Evolutionary conservation across 2,888 invertebrate species (phyloP).

Genomic region (Luffia ferchaultella): DNA sequence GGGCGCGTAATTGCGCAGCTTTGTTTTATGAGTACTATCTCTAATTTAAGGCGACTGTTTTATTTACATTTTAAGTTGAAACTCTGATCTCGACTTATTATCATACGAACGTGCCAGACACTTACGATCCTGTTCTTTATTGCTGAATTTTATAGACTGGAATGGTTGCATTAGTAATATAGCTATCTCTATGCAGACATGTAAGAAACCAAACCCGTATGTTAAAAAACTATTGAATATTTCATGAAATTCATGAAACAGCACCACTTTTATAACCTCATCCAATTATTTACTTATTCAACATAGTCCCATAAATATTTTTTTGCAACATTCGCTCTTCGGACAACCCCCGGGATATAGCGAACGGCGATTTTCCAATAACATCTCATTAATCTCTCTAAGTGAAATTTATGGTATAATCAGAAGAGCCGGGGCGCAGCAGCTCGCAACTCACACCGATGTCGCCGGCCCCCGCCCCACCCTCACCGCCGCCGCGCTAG

Average conservation of each 20-base stretch:
- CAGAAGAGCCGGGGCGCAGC: conserved; percentile 37
- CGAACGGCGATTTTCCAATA: conserved; percentile 46
- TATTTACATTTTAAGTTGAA: neutral
- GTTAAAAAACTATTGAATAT: too few relatives aligned
- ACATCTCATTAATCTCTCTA: conserved; percentile 56
- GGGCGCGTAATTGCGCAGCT: conserved; percentile 43
- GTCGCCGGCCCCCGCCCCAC: conserved; percentile 24
- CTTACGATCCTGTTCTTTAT: neutral
- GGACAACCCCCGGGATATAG: neutral
- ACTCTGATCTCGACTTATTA: neutral
- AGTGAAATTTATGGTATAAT: conserved; percentile 64
- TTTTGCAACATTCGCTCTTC: too few relatives aligned
- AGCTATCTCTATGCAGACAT: too few relatives aligned
- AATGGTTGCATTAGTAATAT: neutral
- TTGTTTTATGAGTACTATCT: conserved; percentile 23
- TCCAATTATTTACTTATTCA: too few relatives aligned
- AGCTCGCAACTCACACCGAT: conserved; percentile 37
- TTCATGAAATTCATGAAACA: too few relatives aligned
- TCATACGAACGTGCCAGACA: neutral
- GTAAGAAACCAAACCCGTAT: too few relatives aligned
- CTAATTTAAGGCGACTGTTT: conserved; percentile 4
- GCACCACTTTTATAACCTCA: too few relatives aligned
- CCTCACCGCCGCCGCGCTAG: neutral
- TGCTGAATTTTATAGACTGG: neutral
- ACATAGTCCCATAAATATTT: too few relatives aligned